Evolutionary conservation across 2,888 invertebrate genomes (phyloP).

Genomic region (Callyntrura guangdongensis): DNA sequence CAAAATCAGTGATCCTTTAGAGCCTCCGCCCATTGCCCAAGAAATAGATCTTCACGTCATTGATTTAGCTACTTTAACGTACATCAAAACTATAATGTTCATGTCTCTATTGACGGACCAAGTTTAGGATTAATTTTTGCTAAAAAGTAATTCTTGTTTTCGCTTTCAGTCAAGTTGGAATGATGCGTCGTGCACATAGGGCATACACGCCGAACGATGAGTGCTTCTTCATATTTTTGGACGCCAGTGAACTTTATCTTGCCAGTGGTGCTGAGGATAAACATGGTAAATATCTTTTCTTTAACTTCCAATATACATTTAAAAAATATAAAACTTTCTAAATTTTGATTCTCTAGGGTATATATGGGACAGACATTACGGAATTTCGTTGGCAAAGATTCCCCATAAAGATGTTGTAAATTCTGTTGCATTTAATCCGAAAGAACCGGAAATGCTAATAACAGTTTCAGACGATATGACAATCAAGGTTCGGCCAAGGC

Average conservation of each 20-base stretch:
- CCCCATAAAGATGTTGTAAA: slow-evolving; percentile 94
- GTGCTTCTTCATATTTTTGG: slow-evolving; percentile 94
- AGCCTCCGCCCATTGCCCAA: slow-evolving; percentile 94
- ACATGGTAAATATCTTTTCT: slow-evolving; percentile 88
- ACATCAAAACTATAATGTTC: slow-evolving; percentile 84
- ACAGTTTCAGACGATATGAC: slow-evolving; percentile 93
- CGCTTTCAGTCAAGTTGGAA: slow-evolving; percentile 88
- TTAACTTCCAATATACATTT: not conserved
- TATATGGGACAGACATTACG: slow-evolving; percentile 94
- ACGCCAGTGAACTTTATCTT: slow-evolving; percentile 93
- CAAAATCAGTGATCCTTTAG: slow-evolving; percentile 91
- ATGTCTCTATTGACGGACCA: not conserved
- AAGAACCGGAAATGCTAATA: slow-evolving; percentile 92
- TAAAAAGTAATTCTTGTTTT: not conserved
- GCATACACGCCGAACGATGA: slow-evolving; percentile 94
- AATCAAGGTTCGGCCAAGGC: slow-evolving; percentile 88
- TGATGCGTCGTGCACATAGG: slow-evolving; percentile 92
- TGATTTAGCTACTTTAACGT: slow-evolving; percentile 91
- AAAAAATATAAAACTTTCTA: slow-evolving; percentile 17
- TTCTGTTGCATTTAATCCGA: slow-evolving; percentile 94
- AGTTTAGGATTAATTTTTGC: not conserved
- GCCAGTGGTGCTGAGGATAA: slow-evolving; percentile 95
- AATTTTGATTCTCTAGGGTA: slow-evolving; percentile 62
- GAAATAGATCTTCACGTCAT: slow-evolving; percentile 96
- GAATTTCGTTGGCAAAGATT: slow-evolving; percentile 91